Conservation (phyloP, 1,140 invertebrate genomes). For the Arion vulgaris region DNA sequence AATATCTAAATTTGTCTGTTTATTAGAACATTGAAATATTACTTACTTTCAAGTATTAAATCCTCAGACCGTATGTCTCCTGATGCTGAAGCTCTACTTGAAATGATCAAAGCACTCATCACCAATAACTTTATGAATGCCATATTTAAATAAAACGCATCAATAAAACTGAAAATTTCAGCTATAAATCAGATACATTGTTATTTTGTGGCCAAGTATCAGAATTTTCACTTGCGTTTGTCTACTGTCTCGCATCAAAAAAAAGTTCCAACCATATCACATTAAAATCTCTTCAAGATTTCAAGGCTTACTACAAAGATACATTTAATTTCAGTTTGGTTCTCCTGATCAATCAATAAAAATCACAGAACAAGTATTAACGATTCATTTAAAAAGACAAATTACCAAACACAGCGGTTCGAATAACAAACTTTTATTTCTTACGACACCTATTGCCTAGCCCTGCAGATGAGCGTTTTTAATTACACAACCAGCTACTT, state of each 20-base stretch:
- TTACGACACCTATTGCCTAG: too few species aligned
- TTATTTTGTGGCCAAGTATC: not conserved
- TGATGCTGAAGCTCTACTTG: not conserved
- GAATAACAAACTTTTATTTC: too few species aligned
- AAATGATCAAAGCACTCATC: not conserved
- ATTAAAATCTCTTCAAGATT: not conserved
- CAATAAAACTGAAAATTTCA: not conserved
- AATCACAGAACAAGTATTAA: too few species aligned
- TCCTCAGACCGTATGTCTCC: not conserved
- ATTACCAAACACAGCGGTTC: too few species aligned
- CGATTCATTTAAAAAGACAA: too few species aligned
- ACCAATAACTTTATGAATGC: not conserved
- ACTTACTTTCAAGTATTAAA: not conserved
- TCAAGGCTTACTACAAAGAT: not conserved
- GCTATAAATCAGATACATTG: not conserved
- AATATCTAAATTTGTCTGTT: not conserved
- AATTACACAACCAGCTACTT: too few species aligned
- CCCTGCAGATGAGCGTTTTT: too few species aligned
- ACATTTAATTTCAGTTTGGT: too few species aligned
- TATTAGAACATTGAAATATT: not conserved
- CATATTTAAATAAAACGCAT: not conserved
- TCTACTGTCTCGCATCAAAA: not conserved
- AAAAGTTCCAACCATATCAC: not conserved
- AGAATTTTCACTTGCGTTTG: not conserved
- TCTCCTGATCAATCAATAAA: too few species aligned